phyloP scores from a whole-genome alignment of 2,888 invertebrate species.

The Anaspis maculata region DNA sequence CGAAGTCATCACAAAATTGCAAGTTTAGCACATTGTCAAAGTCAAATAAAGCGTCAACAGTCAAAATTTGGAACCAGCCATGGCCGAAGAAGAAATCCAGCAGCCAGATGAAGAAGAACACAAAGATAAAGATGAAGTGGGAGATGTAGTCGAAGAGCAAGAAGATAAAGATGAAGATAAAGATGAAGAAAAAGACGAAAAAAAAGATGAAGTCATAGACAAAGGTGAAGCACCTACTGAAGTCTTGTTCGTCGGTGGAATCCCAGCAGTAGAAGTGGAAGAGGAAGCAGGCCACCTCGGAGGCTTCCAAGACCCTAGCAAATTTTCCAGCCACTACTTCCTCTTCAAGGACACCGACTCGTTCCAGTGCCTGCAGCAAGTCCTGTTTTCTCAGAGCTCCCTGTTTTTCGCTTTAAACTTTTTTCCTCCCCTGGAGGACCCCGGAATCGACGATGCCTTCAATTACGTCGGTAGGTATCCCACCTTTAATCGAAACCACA shows the following conservation, averaged over 20 bases:
- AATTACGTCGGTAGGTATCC: conserved; percentile 26
- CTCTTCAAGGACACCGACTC: conserved; percentile 34
- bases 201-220: no score
- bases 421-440: conserved; percentile 38
- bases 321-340: conserved; percentile 7
- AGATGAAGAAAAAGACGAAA: no score
- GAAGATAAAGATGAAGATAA: background rate
- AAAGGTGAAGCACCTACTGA: no score
- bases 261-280: no score
- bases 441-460: conserved; percentile 38
- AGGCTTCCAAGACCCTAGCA: background rate
- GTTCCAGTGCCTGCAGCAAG: conserved; percentile 37
- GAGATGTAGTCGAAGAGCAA: background rate
- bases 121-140: background rate
- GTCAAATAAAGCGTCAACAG: no score
- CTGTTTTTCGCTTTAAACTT: conserved; percentile 43
- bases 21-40: no score
- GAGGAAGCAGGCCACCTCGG: no score
- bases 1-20: no score
- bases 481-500: background rate
- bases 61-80: no score
- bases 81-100: no score
- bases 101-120: conserved; percentile 1
- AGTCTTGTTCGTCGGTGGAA: no score
- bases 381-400: conserved; percentile 42